Base-by-base conservation (phyloP, 2,888 invertebrate genomes). In the Phania funesta region DNA sequence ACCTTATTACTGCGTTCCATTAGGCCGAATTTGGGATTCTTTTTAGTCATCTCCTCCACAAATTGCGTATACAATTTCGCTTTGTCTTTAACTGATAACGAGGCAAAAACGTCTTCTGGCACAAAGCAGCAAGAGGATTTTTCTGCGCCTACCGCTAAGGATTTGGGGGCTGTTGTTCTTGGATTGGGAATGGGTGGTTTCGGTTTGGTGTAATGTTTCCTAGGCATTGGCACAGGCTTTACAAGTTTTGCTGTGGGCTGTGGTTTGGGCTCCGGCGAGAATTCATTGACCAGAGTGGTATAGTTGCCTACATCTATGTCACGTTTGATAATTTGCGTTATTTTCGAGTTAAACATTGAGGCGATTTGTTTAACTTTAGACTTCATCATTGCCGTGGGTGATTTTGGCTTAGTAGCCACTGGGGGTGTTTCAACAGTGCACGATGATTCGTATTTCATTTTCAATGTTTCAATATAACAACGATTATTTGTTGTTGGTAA, bases 71-170 rank as follows among this genome's bases (percentile, higher is more conserved):
- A 90, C 3, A 90, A 81, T 35, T 87, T 24, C 0, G 87, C 89
- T 48, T 90, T 90, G 35, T 90, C 90, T 80, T 87, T 89, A 1
- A 90, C 90, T 1, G 88, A 88, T 16, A 90, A 74, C 52, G 88
- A 86, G 3, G 84, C 86, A 52, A 90, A 89, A 0, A 87, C 87
- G 50, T 90, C 89, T 67, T 90, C 90, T 9, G 89, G 87, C 0
- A 88, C 84, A 4, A 90, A 84, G 22, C 88, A 88, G 11, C 16
- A 22, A 4, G 32, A 32, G 13, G 35, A 11, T 38, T 65, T 56
- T 9, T 13, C 8, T 48, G 62, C 5, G 7, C 4, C 29, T 29
- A 29, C 13, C 7, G 18, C 29, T 16, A 35, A 11, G 38, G 32
- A 54, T 38, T 26, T 48, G 29, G 13, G n/a, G n/a, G n/a, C n/a